Conservation (phyloP, 2,888 invertebrate genomes). For the Gari tellinella region DNA sequence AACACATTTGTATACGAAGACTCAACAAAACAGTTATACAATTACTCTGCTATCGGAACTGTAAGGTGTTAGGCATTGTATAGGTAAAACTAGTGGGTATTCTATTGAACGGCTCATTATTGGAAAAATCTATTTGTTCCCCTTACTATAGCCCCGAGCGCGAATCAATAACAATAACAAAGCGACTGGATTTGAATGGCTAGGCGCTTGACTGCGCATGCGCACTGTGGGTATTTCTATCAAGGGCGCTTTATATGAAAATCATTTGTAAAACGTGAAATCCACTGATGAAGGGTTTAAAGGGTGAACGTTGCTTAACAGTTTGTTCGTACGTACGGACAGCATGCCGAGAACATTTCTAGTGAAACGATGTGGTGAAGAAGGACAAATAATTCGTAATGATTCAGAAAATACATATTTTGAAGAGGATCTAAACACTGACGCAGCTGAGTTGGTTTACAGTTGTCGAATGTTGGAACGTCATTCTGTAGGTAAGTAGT, state of each 20-base stretch:
- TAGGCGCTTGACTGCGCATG: constrained; percentile 54
- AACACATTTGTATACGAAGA: no score
- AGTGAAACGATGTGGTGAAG: constrained; percentile 47
- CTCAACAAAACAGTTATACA: no score
- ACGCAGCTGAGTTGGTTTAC: no score
- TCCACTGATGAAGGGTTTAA: constrained; percentile 8
- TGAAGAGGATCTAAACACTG: no score
- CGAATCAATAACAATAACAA: constrained; percentile 57
- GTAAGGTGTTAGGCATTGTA: constrained; percentile 14
- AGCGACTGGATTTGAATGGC: constrained; percentile 61
- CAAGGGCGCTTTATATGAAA: constrained; percentile 60
- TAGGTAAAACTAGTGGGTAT: constrained; percentile 37
- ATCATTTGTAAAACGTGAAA: constrained; percentile 45
- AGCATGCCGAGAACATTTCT: constrained; percentile 59
- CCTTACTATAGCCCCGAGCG: constrained; percentile 36
- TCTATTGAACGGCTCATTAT: constrained; percentile 29
- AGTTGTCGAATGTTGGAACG: no score
- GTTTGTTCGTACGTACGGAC: constrained; percentile 46
- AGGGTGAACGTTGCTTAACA: not conserved
- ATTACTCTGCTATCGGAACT: not conserved
- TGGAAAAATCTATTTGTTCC: constrained; percentile 28
- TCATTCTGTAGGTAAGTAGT: no score
- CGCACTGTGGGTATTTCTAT: constrained; percentile 25
- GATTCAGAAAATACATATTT: not conserved
- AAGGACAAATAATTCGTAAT: constrained; percentile 4